phyloP scores from a whole-genome alignment of 2,113 vertebrate genomes.

The Ploceus nigricollis region DNA sequence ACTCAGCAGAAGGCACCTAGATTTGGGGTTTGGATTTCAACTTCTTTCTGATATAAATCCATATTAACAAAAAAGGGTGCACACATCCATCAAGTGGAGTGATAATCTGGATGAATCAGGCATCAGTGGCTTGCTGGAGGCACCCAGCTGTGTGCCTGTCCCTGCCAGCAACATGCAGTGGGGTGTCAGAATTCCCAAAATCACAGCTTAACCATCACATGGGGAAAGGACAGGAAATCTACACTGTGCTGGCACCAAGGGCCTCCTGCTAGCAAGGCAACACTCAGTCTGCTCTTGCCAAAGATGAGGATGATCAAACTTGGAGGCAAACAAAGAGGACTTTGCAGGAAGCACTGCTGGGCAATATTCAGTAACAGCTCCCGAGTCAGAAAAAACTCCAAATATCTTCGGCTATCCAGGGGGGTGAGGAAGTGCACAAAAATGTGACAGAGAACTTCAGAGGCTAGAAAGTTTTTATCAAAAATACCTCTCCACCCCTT shows the following conservation, averaged over 20 bases:
- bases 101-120: neutral
- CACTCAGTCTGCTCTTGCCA: neutral
- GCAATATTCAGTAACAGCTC: neutral
- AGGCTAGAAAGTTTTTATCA: neutral
- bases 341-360: neutral
- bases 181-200: neutral
- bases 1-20: neutral
- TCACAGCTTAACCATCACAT: neutral
- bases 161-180: neutral
- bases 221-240: neutral
- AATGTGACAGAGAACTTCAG: neutral
- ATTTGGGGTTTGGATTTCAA: neutral
- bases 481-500: neutral
- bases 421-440: neutral
- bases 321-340: neutral
- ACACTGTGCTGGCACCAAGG: accelerated
- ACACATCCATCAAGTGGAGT: neutral
- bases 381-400: neutral
- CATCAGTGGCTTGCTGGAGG: neutral
- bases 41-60: neutral
- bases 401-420: accelerated
- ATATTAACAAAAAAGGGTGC: neutral
- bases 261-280: neutral
- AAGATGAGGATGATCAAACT: neutral
- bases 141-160: neutral